Evolutionary conservation across 1,140 invertebrate species (phyloP), one percentile per base, ranked within the genome.

Genomic region (Trialeurodes vaporariorum): DNA sequence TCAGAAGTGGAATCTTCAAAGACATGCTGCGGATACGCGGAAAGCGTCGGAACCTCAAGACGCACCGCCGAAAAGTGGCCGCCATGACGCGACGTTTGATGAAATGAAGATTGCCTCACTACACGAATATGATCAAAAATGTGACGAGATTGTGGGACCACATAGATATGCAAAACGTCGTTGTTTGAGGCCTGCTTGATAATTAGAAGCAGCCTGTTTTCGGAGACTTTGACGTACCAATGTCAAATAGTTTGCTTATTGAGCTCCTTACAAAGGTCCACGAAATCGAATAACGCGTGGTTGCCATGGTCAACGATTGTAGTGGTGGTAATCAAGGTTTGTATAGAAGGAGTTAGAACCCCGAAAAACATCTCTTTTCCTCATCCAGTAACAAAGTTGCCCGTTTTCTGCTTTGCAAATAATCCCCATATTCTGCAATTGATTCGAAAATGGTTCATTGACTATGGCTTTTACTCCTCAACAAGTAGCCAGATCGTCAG

Each of bases 111-210:
- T 62, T 11, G 1, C n/a, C 21, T 62, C 12, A 62, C 17, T 26
- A 25, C 27, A 62, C 1, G 61, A 62, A 62, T 62, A 62, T 12
- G 24, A 25, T 1, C 25, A 62, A 62, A 62, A 62, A 25, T 25
- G 27, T 62, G 24, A 62, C 27, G 24, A 62, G 27, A 23, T 62
- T 17, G n/a, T 62, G 27, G 61, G 61, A 24, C 61, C 61, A 62
- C 61, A 62, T 23, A 62, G 24, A 62, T 25, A 62, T 62, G 61
- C 61, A 62, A 62, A 26, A 25, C n/a, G 27, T 62, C 12, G 27
- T 62, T 24, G 61, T 25, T 17, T 25, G 61, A 62, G 61, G 61
- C 61, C 25, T n/a, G n/a, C n/a, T n/a, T n/a, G n/a, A n/a, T n/a
- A n/a, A n/a, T n/a, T n/a, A n/a, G n/a, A n/a, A n/a, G 25, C 27